Evolutionary conservation across 2,888 invertebrate genomes (phyloP).

Genomic region (Cloeon dipterum): DNA sequence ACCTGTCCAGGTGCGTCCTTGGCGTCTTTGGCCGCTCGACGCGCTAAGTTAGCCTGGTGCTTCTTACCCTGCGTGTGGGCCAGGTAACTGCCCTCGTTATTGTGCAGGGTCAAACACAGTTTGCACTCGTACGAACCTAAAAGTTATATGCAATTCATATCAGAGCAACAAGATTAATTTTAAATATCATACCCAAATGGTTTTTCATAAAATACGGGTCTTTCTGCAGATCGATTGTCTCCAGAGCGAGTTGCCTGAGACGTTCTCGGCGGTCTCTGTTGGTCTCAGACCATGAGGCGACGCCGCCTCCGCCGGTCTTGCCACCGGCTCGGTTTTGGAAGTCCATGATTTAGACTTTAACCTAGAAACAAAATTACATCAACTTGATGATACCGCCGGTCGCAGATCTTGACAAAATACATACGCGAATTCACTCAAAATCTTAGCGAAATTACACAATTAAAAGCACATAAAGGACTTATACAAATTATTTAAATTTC

Average conservation of each 20-base stretch:
- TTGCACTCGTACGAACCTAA: slow-evolving; percentile 93
- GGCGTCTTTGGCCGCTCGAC: slow-evolving; percentile 95
- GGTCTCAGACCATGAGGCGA: slow-evolving; percentile 96
- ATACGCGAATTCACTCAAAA: too few species aligned
- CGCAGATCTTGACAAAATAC: too few species aligned
- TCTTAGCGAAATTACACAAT: too few species aligned
- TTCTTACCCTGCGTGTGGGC: slow-evolving; percentile 99
- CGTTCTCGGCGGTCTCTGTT: slow-evolving; percentile 92
- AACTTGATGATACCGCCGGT: too few species aligned
- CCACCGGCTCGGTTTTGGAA: slow-evolving; percentile 98
- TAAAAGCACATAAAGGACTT: too few species aligned
- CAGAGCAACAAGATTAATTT: background rate
- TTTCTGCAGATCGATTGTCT: slow-evolving; percentile 96
- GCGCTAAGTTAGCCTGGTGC: slow-evolving; percentile 94
- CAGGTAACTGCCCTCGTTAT: slow-evolving; percentile 96
- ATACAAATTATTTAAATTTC: too few species aligned
- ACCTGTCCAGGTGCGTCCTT: slow-evolving; percentile 76
- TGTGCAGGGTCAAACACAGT: slow-evolving; percentile 90
- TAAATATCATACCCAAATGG: slow-evolving; percentile 54
- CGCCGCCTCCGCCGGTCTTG: slow-evolving; percentile 98
- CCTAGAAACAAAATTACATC: too few species aligned
- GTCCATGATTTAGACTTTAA: slow-evolving; percentile 79
- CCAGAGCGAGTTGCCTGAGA: slow-evolving; percentile 82
- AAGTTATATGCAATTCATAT: slow-evolving; percentile 6
- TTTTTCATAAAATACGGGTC: slow-evolving; percentile 99